Conservation (phyloP, 2,888 invertebrate genomes). For the Oxyscelio sp. region DNA sequence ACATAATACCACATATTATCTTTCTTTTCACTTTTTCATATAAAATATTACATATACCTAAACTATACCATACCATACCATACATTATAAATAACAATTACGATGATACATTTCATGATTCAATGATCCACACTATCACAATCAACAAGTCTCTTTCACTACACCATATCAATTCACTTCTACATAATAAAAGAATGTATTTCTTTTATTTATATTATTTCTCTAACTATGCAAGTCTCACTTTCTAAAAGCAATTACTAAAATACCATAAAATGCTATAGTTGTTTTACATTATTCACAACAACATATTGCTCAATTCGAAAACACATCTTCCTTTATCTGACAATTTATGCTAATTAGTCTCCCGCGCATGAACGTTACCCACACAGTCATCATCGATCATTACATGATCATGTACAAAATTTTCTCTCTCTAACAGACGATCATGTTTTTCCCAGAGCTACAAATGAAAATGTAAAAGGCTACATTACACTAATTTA, state of each 20-base stretch:
- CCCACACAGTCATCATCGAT: slow-evolving; percentile 26
- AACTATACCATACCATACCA: too few relatives aligned
- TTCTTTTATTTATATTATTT: too few relatives aligned
- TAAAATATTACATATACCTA: too few relatives aligned
- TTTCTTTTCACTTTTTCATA: too few relatives aligned
- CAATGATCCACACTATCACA: too few relatives aligned
- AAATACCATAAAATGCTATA: neutral
- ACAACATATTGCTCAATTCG: neutral
- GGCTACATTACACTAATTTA: slow-evolving; percentile 48
- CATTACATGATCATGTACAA: slow-evolving; percentile 19
- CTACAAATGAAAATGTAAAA: slow-evolving; percentile 49
- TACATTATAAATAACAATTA: too few relatives aligned
- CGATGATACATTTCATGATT: too few relatives aligned
- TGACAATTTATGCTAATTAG: slow-evolving; percentile 30
- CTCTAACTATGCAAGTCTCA: neutral
- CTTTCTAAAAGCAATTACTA: neutral
- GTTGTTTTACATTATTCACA: neutral
- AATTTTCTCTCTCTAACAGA: slow-evolving; percentile 10
- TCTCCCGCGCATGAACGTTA: slow-evolving; percentile 11
- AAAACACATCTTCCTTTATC: slow-evolving; percentile 4
- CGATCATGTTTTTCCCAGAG: slow-evolving; percentile 28
- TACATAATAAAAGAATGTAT: too few relatives aligned
- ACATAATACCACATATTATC: too few relatives aligned
- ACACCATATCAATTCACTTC: too few relatives aligned
- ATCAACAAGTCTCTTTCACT: too few relatives aligned